phyloP scores from a whole-genome alignment of 2,113 vertebrate species.

The Myiagra hebetior region DNA sequence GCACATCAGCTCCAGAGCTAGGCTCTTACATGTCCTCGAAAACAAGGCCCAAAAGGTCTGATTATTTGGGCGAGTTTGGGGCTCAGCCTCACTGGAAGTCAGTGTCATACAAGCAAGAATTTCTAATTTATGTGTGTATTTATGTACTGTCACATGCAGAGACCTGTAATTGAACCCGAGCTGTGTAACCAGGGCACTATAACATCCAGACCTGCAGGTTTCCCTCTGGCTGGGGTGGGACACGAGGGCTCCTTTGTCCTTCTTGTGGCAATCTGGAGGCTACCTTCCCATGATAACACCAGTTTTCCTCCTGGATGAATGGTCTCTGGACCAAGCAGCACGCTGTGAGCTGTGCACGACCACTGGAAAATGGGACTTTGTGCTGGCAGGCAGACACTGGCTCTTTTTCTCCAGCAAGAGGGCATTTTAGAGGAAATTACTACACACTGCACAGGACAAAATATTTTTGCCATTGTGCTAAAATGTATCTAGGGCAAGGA shows the following conservation, averaged over 20 bases:
- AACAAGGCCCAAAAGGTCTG: not conserved
- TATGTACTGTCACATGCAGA: not conserved
- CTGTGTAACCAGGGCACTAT: rapidly evolving
- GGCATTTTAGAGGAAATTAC: slow-evolving; percentile 41
- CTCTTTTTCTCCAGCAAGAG: not conserved
- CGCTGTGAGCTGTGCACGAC: not conserved
- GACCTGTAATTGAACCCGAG: not conserved
- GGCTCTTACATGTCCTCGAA: not conserved
- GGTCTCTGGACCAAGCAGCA: not conserved
- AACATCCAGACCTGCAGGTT: not conserved
- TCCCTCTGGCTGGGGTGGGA: not conserved
- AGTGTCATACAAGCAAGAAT: not conserved
- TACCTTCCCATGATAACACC: not conserved
- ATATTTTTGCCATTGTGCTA: slow-evolving; percentile 34
- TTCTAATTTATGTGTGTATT: not conserved
- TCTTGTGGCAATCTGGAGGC: not conserved
- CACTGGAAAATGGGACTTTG: not conserved
- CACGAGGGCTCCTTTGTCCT: not conserved
- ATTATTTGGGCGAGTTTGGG: not conserved
- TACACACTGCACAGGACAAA: not conserved
- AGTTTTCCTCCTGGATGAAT: not conserved
- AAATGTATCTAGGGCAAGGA: slow-evolving; percentile 49
- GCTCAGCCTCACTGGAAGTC: not conserved
- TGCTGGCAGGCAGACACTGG: not conserved
- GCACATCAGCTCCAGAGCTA: not conserved